Base-by-base conservation (phyloP, 2,113 vertebrate genomes). In the Sceloporus tristichus region DNA sequence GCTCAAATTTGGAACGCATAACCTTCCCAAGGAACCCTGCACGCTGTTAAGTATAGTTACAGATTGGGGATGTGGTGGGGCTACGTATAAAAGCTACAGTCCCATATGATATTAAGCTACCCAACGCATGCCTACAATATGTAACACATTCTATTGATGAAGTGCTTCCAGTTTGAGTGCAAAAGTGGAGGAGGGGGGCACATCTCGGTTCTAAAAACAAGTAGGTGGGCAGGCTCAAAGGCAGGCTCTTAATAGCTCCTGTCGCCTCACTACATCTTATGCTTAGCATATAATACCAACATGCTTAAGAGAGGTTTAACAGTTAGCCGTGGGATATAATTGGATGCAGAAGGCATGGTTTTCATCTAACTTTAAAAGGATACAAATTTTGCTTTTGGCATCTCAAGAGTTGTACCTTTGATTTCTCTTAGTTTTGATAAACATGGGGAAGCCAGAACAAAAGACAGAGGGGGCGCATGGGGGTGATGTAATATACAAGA, bases 1-100 rank as follows among this genome's bases (percentile, higher is more conserved):
- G 96, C 96, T 96, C 97, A 96, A 95, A 97, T 98, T 96, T 96
- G 96, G 96, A 97, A 97, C 62, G 94, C 96, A 96, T 96, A 96
- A 96, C 96, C 97, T 97, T 98, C 97, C 93, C 94, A 85, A 95
- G 95, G 96, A 97, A 96, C 95, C 95, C 95, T 93, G 96, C 94
- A 96, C 90, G 94, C 94, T 93, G 95, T 96, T 95, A 96, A 97
- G 94, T 93, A 96, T 92, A 94, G 96, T 96, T 96, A 96, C 91
- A 96, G 96, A 94, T 94, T 95, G 93, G 94, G 96, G 96, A 96
- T 95, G 96, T 94, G 95, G 95, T 93, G 94, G 92, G 85, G 90
- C 89, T 87, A 92, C 94, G 95, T 93, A 93, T 90, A 91, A 93
- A 94, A 94, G 94, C 95, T 95, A 91, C 91, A 93, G 91, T 94